Evolutionary conservation across 92 coral and sea anemone genomes (phyloP).

Genomic region (Nematostella vectensis): DNA sequence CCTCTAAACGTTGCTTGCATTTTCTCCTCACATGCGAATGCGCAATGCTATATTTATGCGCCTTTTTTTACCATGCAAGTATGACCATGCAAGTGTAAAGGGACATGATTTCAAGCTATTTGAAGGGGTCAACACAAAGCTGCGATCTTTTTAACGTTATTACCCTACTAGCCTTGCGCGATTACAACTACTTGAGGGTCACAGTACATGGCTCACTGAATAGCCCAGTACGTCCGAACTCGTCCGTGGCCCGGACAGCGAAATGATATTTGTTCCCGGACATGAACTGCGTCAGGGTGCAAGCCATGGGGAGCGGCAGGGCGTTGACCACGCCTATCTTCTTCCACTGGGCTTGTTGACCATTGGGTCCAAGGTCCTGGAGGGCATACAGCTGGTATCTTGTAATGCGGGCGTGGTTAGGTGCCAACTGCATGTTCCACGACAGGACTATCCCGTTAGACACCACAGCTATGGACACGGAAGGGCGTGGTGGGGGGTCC

Average conservation of each 20-base stretch:
- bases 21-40: too few species aligned
- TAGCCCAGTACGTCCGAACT: slow-evolving; percentile 75
- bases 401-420: slow-evolving; percentile 52
- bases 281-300: slow-evolving; percentile 90
- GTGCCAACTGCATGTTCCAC: slow-evolving; percentile 84
- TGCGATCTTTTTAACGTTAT: too few species aligned
- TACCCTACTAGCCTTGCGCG: too few species aligned
- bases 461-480: slow-evolving; percentile 83
- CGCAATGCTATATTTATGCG: too few species aligned
- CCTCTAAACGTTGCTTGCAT: too few species aligned
- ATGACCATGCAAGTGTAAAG: too few species aligned
- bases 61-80: too few species aligned
- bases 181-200: slow-evolving; percentile 61
- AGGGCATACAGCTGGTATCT: slow-evolving; percentile 87
- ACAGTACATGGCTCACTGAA: slow-evolving; percentile 87
- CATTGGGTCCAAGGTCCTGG: slow-evolving; percentile 59
- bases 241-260: slow-evolving; percentile 86
- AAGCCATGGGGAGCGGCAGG: slow-evolving; percentile 95
- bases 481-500: slow-evolving; percentile 76
- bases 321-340: slow-evolving; percentile 95
- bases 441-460: slow-evolving; percentile 93
- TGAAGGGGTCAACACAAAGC: too few species aligned
- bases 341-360: slow-evolving; percentile 74
- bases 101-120: too few species aligned
- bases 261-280: slow-evolving; percentile 96